Evolutionary conservation across 2,797 vertebrate species (phyloP).

Genomic region (Heteromormyrus szaboi): DNA sequence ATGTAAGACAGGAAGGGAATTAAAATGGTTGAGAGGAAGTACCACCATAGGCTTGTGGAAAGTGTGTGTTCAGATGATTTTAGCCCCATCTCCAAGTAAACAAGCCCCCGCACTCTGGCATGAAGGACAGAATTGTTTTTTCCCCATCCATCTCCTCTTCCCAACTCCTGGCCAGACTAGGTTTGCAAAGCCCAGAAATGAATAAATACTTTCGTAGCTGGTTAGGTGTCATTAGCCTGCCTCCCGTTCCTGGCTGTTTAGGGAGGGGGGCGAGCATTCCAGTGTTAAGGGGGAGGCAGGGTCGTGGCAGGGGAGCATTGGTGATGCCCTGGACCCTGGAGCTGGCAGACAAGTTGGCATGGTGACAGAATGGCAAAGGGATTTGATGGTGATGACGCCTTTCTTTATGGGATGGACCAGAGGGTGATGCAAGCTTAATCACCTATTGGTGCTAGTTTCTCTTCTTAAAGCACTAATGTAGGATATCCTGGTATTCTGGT

Average conservation of each 20-base stretch:
- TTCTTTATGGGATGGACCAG: not conserved
- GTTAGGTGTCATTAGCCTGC: not conserved
- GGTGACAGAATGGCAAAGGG: not conserved
- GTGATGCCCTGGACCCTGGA: slow-evolving; percentile 30
- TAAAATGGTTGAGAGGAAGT: not conserved
- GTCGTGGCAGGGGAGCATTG: not conserved
- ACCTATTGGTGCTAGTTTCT: not conserved
- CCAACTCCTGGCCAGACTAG: not conserved
- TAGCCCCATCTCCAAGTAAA: not conserved
- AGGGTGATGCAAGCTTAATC: not conserved
- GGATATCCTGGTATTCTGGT: not conserved
- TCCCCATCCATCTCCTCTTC: not conserved
- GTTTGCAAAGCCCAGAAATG: not conserved
- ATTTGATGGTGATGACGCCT: not conserved
- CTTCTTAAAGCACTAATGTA: not conserved
- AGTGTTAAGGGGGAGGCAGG: not conserved
- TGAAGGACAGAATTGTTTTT: not conserved
- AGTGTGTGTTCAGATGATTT: not conserved
- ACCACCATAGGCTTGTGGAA: not conserved
- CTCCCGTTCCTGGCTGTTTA: not conserved
- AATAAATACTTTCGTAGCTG: not conserved
- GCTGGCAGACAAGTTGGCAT: not conserved
- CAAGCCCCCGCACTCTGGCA: not conserved
- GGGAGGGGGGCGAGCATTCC: not conserved
- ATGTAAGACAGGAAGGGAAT: not conserved